phyloP scores from a whole-genome alignment of 1,140 invertebrate species.

The Matsumurasca onukii region DNA sequence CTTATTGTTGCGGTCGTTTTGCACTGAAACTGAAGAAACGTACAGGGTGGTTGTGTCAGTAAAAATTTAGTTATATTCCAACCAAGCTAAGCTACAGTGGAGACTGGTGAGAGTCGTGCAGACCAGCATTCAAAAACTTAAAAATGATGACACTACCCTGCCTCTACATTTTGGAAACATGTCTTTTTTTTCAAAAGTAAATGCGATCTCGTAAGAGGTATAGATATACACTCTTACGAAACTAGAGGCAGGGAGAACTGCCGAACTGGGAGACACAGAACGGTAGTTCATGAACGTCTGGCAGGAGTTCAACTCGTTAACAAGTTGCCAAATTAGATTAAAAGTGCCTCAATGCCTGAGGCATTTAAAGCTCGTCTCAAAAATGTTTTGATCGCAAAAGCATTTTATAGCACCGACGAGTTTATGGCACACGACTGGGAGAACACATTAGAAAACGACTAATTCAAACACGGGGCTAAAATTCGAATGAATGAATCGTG shows the following conservation, averaged over 20 bases:
- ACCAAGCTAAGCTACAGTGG: no score
- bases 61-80: no score
- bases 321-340: not conserved
- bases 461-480: no score
- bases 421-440: not conserved
- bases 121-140: no score
- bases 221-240: not conserved
- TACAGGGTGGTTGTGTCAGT: no score
- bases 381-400: not conserved
- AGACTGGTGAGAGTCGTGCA: no score
- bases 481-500: no score
- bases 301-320: not conserved
- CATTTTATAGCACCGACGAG: not conserved
- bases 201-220: not conserved
- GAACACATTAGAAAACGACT: no score
- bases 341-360: not conserved
- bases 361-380: not conserved
- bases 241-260: not conserved
- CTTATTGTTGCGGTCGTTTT: no score
- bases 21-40: no score
- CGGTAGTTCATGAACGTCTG: not conserved
- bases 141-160: not conserved
- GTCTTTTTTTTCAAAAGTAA: not conserved
- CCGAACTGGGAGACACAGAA: not conserved
- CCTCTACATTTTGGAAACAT: not conserved